A percentile compares a stretch with the other conserved stretches of the same genome.
Evolutionary conservation across 2,888 invertebrate genomes (phyloP).

Genomic region (Melanostoma mellinum): DNA sequence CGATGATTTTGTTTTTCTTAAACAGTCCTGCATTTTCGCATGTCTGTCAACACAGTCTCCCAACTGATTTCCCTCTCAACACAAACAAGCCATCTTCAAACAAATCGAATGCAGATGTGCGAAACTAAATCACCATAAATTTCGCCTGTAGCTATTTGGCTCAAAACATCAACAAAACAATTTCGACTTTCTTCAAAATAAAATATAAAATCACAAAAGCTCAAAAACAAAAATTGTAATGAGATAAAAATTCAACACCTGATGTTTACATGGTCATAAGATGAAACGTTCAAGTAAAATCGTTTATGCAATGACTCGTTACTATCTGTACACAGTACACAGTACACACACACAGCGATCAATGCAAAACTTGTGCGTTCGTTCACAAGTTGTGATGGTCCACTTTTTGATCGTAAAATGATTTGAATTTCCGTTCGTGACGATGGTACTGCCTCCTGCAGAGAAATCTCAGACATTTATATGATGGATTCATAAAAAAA

Average conservation of each 20-base stretch:
- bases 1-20: too few relatives aligned
- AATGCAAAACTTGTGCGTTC: slow-evolving; percentile 2
- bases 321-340: neutral
- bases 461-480: slow-evolving; percentile 20
- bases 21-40: slow-evolving; percentile 1
- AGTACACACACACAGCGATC: slow-evolving; percentile 7
- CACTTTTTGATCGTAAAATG: slow-evolving; percentile 42
- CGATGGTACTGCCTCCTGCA: neutral
- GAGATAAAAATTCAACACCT: slow-evolving; percentile 36
- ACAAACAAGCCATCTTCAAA: slow-evolving; percentile 47
- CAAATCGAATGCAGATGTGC: slow-evolving; percentile 50
- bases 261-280: slow-evolving; percentile 50
- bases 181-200: neutral
- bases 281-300: slow-evolving; percentile 12
- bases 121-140: slow-evolving; percentile 34
- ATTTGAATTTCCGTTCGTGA: slow-evolving; percentile 10
- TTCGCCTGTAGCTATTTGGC: neutral
- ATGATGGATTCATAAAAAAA: slow-evolving; percentile 58
- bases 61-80: slow-evolving; percentile 30
- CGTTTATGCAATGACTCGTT: neutral
- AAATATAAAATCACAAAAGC: slow-evolving; percentile 27
- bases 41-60: slow-evolving; percentile 42
- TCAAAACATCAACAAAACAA: slow-evolving; percentile 8
- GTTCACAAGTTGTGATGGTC: slow-evolving; percentile 19
- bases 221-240: slow-evolving; percentile 27